phyloP scores from a whole-genome alignment of 2,797 vertebrate species.

The Novumbra hubbsi region DNA sequence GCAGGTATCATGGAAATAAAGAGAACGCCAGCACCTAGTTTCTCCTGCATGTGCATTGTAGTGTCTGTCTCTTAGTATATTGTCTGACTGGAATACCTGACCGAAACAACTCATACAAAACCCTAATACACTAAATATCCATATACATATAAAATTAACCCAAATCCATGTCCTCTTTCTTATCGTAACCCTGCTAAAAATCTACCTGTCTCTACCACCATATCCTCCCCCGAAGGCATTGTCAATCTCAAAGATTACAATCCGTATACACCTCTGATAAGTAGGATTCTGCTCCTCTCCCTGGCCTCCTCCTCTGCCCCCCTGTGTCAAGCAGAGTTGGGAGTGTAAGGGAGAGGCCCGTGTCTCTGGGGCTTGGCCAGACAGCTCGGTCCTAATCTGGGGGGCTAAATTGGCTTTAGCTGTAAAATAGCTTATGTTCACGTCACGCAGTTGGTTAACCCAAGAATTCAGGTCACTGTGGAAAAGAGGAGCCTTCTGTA shows the following conservation, averaged over 20 bases:
- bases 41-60: slow-evolving; percentile 32
- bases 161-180: background rate
- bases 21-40: slow-evolving; percentile 56
- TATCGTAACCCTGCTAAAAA: background rate
- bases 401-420: slow-evolving; percentile 80
- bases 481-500: slow-evolving; percentile 59
- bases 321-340: background rate
- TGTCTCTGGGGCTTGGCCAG: slow-evolving; percentile 64
- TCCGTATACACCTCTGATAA: background rate
- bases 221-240: background rate
- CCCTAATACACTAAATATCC: no score
- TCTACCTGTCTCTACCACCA: background rate
- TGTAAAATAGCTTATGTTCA: slow-evolving; percentile 80
- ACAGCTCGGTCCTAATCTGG: slow-evolving; percentile 77
- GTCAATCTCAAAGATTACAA: background rate
- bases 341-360: slow-evolving; percentile 21
- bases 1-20: slow-evolving; percentile 69
- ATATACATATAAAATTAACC: background rate
- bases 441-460: slow-evolving; percentile 66
- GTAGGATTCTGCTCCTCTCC: background rate
- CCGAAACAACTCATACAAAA: no score
- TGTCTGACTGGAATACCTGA: no score
- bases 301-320: background rate
- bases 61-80: slow-evolving; percentile 11
- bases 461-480: slow-evolving; percentile 71